Evolutionary conservation across 2,113 vertebrate genomes (phyloP), one percentile per base, ranked within the genome.

Genomic region (Oryzias curvinotus): DNA sequence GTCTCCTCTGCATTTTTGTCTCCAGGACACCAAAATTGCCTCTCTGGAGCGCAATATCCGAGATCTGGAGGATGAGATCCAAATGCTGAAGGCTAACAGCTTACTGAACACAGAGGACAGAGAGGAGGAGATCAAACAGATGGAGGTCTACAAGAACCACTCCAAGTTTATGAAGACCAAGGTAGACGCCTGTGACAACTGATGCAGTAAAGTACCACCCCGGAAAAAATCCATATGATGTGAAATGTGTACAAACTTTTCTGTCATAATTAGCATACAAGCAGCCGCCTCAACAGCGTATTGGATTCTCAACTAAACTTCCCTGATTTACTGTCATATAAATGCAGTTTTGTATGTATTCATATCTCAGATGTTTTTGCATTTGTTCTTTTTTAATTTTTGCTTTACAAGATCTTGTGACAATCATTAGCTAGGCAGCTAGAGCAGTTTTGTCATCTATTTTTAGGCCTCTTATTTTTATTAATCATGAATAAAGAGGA

Each of bases 131-230:
- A 96, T 99, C 80, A 99, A 99, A 85, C 97, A 99, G 91, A 98
- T 99, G 90, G 97, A 99, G 91, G 96, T 98, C 91, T 99, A 99
- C 93, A 99, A 98, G 92, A 99, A 96, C 91, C 97, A 99, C 90
- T 97, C 97, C 62, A 99, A 99, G 94, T 99, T 99, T 87, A 99
- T 99, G 97, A 99, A 99, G 92, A 93, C 93, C 65, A 99, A 99
- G 96, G 97, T 99, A 94, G 30, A 72, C 61, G 72, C 42, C 15
- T 36, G 30, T 8, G 30, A 8, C 7, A 7, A 36, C 1, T 36
- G 1, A 36, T 12, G 8, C 8, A 36, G 8, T 36, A 36, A 36
- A 36, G 30, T 36, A 36, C 8, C 2, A 2, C 30, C 30, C 8
- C 30, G 30, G 8, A 36, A 36, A 36, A 36, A 36, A 36, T 36